Evolutionary conservation across 1,140 invertebrate genomes (phyloP).

Genomic region (Drosophila biarmipes): DNA sequence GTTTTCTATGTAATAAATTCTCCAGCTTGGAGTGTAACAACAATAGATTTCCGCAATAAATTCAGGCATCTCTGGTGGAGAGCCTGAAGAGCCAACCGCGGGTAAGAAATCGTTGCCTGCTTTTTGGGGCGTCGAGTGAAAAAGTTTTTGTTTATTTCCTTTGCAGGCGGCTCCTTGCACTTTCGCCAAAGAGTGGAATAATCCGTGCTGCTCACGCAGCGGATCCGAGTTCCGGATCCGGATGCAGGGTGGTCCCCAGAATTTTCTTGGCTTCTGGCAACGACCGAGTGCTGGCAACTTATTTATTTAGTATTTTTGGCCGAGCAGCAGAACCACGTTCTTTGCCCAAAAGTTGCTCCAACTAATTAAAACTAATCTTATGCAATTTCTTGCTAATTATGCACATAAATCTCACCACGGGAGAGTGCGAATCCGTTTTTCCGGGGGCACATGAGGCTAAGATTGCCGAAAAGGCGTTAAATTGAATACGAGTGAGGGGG

Average conservation of each 20-base stretch:
- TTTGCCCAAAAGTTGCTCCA: constrained; percentile 20
- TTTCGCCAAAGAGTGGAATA: constrained; percentile 3
- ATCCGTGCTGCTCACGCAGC: constrained; percentile 15
- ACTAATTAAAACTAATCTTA: constrained; percentile 72
- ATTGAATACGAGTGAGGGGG: constrained; percentile 9
- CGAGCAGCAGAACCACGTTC: constrained; percentile 1
- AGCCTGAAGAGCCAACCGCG: constrained; percentile 8
- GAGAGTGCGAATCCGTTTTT: background rate
- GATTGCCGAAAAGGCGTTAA: constrained; percentile 4
- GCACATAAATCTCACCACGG: constrained; percentile 31
- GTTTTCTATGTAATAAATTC: background rate
- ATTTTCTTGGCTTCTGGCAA: constrained; percentile 29
- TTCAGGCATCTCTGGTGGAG: constrained; percentile 5
- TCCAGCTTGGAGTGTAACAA: background rate
- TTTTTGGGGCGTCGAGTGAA: constrained; percentile 12
- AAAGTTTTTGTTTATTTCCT: constrained; percentile 58
- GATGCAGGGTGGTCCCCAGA: constrained; percentile 17
- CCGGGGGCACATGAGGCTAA: background rate
- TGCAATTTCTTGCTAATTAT: constrained; percentile 49
- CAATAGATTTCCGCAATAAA: background rate
- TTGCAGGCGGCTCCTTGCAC: constrained; percentile 13
- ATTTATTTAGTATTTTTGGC: constrained; percentile 44
- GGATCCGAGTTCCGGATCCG: constrained; percentile 15
- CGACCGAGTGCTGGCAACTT: constrained; percentile 40
- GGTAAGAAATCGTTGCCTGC: constrained; percentile 22